Base-by-base conservation (phyloP, 2,888 invertebrate genomes). In the Zeuzera pyrina region DNA sequence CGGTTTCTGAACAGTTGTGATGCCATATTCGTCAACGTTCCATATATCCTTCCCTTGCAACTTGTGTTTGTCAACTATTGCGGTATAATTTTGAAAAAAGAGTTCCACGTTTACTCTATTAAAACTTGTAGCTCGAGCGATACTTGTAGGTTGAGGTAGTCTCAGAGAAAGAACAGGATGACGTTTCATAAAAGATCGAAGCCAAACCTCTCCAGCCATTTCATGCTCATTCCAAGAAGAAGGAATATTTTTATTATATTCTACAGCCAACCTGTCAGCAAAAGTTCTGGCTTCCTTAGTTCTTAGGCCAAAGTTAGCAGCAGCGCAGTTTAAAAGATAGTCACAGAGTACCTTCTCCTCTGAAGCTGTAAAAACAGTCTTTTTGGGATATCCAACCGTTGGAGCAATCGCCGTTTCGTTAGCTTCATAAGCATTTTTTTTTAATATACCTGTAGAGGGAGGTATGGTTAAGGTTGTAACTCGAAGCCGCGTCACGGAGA, bases 41-140 rank as follows among this genome's bases (percentile, higher is more conserved):
- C n/a, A n/a, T n/a, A n/a, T n/a, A n/a, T n/a, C n/a, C n/a, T n/a
- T n/a, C n/a, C n/a, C n/a, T n/a, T n/a, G n/a, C n/a, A n/a, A n/a
- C n/a, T n/a, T n/a, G n/a, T n/a, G n/a, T n/a, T n/a, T n/a, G n/a
- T n/a, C n/a, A n/a, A n/a, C n/a, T n/a, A n/a, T n/a, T n/a, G n/a
- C n/a, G n/a, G n/a, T 19, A 19, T 19, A 19, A 19, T 19, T 19
- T 19, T 19, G 19, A 29, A 36, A 36, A 31, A 36, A 42, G n/a
- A n/a, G n/a, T n/a, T n/a, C n/a, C 25, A 36, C 36, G 21, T 38
- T 39, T 8, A 24, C 34, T 36, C 16, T 34, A 33, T 42, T 39
- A 34, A 36, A 43, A 25, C 43, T 41, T 10, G 36, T 38, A 12
- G 38, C 43, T 6, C 37, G 34, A 37, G 38, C 36, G 10, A 43